These are phyloP conservation scores for Nyleta sp. DNA, from an alignment of 2,888 invertebrate species.

Conservation along the genomic window DNA sequence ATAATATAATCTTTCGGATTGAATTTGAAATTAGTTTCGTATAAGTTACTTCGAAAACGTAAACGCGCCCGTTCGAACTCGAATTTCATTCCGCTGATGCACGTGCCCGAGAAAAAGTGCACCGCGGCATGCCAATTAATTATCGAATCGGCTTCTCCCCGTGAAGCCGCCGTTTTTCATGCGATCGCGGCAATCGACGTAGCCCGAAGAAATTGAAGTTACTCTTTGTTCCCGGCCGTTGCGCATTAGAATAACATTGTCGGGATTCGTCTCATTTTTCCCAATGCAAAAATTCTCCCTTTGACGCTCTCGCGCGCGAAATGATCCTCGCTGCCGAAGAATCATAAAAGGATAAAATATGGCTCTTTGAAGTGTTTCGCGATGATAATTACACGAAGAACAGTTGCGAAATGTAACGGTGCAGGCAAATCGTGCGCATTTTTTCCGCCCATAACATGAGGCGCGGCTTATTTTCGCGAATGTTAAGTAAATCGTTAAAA, in stretches of 20 bases:
- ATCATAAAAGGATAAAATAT: constrained; percentile 4
- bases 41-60: constrained; percentile 22
- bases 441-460: constrained; percentile 21
- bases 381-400: constrained; percentile 17
- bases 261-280: no score
- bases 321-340: not conserved
- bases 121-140: constrained; percentile 3
- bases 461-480: constrained; percentile 35
- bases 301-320: not conserved
- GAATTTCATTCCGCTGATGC: constrained; percentile 18
- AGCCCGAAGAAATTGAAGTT: no score
- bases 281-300: not conserved
- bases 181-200: no score
- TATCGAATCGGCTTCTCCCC: not conserved
- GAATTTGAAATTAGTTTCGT: constrained; percentile 47
- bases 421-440: constrained; percentile 3
- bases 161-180: no score
- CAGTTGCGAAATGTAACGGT: not conserved
- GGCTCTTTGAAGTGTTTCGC: not conserved
- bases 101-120: not conserved
- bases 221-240: no score
- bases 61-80: constrained; percentile 30
- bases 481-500: constrained; percentile 48
- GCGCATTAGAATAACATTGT: no score
- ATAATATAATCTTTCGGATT: constrained; percentile 49